Conservation (phyloP, 2,888 invertebrate genomes). For the Cylindroiulus punctatus region DNA sequence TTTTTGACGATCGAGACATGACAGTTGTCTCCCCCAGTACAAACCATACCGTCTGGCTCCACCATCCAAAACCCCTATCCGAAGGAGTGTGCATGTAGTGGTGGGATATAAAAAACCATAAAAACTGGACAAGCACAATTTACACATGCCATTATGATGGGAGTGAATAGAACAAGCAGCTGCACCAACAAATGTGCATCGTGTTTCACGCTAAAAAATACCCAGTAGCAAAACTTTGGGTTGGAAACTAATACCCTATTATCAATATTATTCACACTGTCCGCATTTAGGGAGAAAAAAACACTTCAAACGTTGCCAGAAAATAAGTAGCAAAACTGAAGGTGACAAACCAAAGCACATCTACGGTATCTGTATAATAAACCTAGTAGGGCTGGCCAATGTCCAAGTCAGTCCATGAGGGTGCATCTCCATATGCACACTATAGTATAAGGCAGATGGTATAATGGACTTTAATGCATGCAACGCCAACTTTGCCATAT, state of each 20-base stretch:
- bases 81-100: background rate
- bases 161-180: background rate
- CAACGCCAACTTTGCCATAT: too few relatives aligned
- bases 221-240: background rate
- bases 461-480: too few relatives aligned
- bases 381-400: background rate
- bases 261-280: background rate
- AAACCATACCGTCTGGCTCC: constrained; percentile 15
- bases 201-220: constrained; percentile 19
- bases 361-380: background rate
- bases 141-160: constrained; percentile 11
- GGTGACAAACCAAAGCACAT: background rate
- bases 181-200: background rate
- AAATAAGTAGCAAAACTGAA: background rate
- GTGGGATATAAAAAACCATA: constrained; percentile 39
- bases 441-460: too few relatives aligned
- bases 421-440: too few relatives aligned
- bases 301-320: background rate
- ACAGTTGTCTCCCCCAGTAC: background rate
- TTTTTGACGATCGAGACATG: background rate
- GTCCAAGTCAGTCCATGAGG: background rate
- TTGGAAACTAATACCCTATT: constrained; percentile 21
- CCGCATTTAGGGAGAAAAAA: background rate
- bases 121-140: background rate
- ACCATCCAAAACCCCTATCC: background rate